Evolutionary conservation across 2,797 vertebrate species (phyloP), one percentile per base, ranked within the genome.

Genomic region (Synanceia verrucosa): DNA sequence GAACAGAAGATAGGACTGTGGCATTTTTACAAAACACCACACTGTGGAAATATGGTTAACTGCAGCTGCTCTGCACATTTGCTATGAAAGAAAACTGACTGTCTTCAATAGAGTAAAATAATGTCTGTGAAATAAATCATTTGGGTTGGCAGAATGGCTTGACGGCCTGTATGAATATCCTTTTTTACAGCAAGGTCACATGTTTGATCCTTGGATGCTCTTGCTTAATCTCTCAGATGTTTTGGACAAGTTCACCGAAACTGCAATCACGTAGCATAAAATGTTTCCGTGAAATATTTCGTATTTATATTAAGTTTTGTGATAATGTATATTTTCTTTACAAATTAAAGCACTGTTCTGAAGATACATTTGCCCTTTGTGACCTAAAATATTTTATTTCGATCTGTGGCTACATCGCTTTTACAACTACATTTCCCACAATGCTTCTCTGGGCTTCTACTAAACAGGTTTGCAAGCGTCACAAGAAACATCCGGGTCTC

Each of bases 401-500:
- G 37, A 16, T 18, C 18, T 39, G 37, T 39, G 18, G 16, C 1
- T 18, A 39, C 37, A 39, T 18, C 16, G 16, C 14, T 18, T 9
- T 21, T 23, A 47, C 21, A 11, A 91, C 94, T 92, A 88, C 93
- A 76, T 47, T 39, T 92, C 95, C 95, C 94, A 92, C 12, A 65
- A 71, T 73, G 21, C 92, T 1, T 14, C 8, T 16, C 14, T 0
- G 9, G 7, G 6, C 13, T 26, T 62, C 10, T 6, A 14, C 52
- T 29, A 51, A 73, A 62, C 33, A 65, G 56, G 62, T 70, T 53
- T 51, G 72, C 43, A 59, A 70, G 46, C 79, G 1, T 43, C 65
- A 92, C 36, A 86, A 72, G 81, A 23, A 84, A 76, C 95, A 96
- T 97, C 96, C 96, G 96, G 97, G 96, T 91, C 86, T 87, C 81